Evolutionary conservation across 2,888 invertebrate genomes (phyloP).

Genomic region (Sturmia bella): DNA sequence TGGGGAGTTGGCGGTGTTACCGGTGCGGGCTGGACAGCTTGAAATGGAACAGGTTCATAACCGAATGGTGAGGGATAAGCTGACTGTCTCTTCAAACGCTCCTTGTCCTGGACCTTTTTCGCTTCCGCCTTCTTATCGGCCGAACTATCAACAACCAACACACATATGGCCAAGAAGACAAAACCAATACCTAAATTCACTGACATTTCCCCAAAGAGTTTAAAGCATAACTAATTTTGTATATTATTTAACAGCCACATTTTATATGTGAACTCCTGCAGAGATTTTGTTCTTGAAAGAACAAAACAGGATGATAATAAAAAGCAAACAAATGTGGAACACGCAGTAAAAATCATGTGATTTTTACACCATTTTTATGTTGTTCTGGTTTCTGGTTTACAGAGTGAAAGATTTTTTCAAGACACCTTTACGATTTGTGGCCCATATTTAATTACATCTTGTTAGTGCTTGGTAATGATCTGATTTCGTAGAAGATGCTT

Average conservation of each 20-base stretch:
- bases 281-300: neutral
- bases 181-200: slow-evolving; percentile 1
- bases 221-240: slow-evolving; percentile 42
- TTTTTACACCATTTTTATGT: slow-evolving; percentile 58
- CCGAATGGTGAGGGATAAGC: slow-evolving; percentile 37
- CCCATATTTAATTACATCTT: slow-evolving; percentile 49
- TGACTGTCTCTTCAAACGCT: slow-evolving; percentile 45
- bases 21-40: neutral
- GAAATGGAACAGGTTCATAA: slow-evolving; percentile 27
- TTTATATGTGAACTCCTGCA: slow-evolving; percentile 49
- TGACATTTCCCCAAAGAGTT: slow-evolving; percentile 49
- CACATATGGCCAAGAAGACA: neutral
- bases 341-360: slow-evolving; percentile 12
- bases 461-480: slow-evolving; percentile 46
- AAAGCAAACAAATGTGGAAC: slow-evolving; percentile 21
- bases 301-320: neutral
- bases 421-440: slow-evolving; percentile 48
- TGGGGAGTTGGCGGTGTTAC: neutral
- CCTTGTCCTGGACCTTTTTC: neutral
- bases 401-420: neutral
- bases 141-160: slow-evolving; percentile 2
- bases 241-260: slow-evolving; percentile 23
- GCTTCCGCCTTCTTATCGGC: neutral
- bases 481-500: slow-evolving; percentile 5
- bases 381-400: neutral